phyloP scores from a whole-genome alignment of 2,888 invertebrate species.

The Chironomus riparius region DNA sequence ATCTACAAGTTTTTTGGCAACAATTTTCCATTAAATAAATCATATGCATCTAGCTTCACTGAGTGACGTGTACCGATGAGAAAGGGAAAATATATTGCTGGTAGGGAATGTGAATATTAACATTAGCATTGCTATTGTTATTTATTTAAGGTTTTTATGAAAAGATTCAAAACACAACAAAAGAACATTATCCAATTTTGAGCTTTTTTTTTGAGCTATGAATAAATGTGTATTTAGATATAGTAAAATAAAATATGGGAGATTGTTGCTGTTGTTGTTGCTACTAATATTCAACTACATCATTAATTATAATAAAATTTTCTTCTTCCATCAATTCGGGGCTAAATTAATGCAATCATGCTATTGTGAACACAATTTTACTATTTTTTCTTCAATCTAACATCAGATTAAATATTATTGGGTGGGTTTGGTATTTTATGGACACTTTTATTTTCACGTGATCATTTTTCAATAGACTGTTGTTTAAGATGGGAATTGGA shows the following conservation, averaged over 20 bases:
- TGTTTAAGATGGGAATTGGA: no score
- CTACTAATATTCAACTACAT: background rate
- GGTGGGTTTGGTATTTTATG: no score
- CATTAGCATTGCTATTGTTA: background rate
- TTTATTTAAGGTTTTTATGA: background rate
- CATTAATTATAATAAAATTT: background rate
- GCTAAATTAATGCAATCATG: background rate
- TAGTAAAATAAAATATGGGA: no score
- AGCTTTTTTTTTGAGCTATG: no score
- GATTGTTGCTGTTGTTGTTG: no score
- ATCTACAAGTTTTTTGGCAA: background rate
- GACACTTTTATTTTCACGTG: no score
- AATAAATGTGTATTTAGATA: no score
- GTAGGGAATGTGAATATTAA: background rate
- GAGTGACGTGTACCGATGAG: no score
- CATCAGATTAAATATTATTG: no score
- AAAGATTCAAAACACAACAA: background rate
- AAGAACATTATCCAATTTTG: background rate
- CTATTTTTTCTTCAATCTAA: no score
- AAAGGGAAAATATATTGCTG: background rate
- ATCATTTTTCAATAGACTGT: no score
- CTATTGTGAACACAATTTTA: background rate
- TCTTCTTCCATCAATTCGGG: background rate
- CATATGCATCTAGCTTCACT: background rate
- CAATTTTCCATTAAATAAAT: constrained; percentile 3